A percentile compares a stretch with the other conserved stretches of the same genome.
Evolutionary conservation across 2,888 invertebrate genomes (phyloP).

Genomic region (Habroteleia sp.): DNA sequence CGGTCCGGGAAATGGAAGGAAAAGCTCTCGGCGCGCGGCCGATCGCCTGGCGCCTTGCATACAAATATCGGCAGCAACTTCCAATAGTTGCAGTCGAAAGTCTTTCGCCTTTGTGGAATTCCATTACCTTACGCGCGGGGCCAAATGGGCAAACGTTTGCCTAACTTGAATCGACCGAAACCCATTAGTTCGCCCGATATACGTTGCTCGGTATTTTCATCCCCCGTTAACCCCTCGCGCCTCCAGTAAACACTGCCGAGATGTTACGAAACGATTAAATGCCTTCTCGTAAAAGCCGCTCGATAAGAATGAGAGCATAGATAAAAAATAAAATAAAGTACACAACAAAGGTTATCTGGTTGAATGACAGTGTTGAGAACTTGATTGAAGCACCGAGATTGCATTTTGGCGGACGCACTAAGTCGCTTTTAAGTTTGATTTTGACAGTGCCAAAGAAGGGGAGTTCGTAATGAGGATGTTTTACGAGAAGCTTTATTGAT

Average conservation of each 20-base stretch:
- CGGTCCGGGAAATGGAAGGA: constrained; percentile 41
- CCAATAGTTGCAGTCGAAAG: constrained; percentile 54
- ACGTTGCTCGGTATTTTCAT: constrained; percentile 22
- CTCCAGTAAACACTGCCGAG: constrained; percentile 31
- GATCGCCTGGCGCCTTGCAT: constrained; percentile 46
- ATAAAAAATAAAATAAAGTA: not conserved
- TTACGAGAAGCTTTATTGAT: constrained; percentile 14
- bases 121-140: constrained; percentile 43
- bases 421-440: constrained; percentile 33
- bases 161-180: constrained; percentile 57
- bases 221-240: constrained; percentile 1
- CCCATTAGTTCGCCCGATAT: constrained; percentile 56
- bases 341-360: constrained; percentile 12
- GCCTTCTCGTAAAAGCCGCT: constrained; percentile 17
- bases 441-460: not conserved
- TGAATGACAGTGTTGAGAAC: constrained; percentile 36
- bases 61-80: constrained; percentile 53
- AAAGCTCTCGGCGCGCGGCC: constrained; percentile 35
- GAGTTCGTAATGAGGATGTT: constrained; percentile 23
- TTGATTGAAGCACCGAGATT: constrained; percentile 34
- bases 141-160: constrained; percentile 61
- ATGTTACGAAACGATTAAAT: constrained; percentile 43
- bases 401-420: constrained; percentile 8
- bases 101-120: constrained; percentile 59
- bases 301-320: constrained; percentile 16